Conservation (phyloP, 2,113 vertebrate genomes). For the Perccottus glenii region DNA sequence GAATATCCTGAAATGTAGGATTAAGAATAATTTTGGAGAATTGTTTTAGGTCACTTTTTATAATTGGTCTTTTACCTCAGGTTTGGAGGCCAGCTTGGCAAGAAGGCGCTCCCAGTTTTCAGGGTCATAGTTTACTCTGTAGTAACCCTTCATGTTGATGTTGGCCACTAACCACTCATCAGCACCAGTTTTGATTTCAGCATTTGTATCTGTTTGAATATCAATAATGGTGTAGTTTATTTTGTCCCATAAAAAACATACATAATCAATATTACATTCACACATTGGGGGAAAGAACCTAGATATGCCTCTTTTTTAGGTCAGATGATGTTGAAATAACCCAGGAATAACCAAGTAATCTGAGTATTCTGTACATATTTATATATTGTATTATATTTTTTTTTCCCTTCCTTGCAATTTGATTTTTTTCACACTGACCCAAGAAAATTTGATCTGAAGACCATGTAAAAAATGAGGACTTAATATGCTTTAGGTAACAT, state of each 20-base stretch:
- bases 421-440: too few species aligned
- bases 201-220: conserved; percentile 29
- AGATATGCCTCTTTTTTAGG: too few species aligned
- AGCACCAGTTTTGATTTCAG: neutral
- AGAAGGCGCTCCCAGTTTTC: conserved; percentile 87
- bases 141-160: conserved; percentile 85
- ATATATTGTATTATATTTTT: too few species aligned
- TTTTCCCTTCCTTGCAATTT: too few species aligned
- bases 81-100: conserved; percentile 43
- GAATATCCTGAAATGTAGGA: conserved; percentile 76
- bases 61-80: conserved; percentile 53
- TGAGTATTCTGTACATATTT: too few species aligned
- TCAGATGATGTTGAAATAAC: too few species aligned
- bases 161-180: conserved; percentile 87
- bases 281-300: too few species aligned
- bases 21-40: neutral
- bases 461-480: neutral
- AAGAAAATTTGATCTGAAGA: too few species aligned
- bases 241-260: too few species aligned
- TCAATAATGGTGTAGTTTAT: neutral
- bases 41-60: neutral
- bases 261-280: too few species aligned
- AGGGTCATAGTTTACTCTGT: conserved; percentile 89
- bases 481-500: neutral
- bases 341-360: too few species aligned